Evolutionary conservation across 2,888 invertebrate genomes (phyloP).

Genomic region (Mythimna impura): DNA sequence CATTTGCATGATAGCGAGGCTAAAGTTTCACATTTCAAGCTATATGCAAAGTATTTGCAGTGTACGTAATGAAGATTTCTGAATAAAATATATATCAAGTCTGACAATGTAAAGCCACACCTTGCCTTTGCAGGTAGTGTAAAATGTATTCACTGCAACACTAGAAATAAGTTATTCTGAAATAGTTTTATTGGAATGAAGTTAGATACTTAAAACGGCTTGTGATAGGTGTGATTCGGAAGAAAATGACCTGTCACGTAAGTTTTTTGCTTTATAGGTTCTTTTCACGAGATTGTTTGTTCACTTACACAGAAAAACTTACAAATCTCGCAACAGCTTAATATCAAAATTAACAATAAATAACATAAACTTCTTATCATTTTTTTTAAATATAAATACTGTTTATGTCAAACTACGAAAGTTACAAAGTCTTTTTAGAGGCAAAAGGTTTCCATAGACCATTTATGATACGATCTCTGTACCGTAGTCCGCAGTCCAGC

Average conservation of each 20-base stretch:
- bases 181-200: not conserved
- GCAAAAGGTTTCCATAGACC: not conserved
- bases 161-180: conserved; percentile 2
- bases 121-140: conserved; percentile 10
- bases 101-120: conserved; percentile 28
- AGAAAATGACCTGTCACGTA: no score
- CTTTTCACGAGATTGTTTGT: no score
- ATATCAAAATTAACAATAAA: no score
- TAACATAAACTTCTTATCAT: no score
- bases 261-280: no score
- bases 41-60: conserved; percentile 50
- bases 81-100: conserved; percentile 48
- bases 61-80: conserved; percentile 49
- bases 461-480: conserved; percentile 5
- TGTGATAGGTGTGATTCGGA: no score
- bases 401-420: not conserved
- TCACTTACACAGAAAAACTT: no score
- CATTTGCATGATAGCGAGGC: conserved; percentile 63
- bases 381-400: not conserved
- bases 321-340: no score
- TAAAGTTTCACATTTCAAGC: conserved; percentile 59
- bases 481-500: not conserved
- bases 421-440: conserved; percentile 6
- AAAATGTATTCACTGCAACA: not conserved
- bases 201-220: no score